These are phyloP conservation scores for Amphiprion percula DNA, from an alignment of 2,113 vertebrate genomes.

Conservation along the genomic window DNA sequence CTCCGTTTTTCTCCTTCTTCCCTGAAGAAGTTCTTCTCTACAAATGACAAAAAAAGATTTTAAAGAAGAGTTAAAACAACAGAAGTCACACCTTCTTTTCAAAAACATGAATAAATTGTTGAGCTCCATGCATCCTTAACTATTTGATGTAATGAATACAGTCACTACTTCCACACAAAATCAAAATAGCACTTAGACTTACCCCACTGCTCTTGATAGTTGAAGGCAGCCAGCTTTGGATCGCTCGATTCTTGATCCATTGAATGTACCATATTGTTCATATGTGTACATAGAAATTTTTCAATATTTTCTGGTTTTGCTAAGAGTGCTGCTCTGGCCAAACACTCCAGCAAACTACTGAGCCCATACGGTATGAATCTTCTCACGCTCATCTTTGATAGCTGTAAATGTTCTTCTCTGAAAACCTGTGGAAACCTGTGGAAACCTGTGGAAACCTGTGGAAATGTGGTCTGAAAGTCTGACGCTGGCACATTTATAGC, in stretches of 20 bases:
- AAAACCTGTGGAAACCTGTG: not conserved
- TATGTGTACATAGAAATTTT: not conserved
- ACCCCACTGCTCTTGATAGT: slow-evolving; percentile 20
- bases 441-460: no score
- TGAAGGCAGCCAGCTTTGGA: not conserved
- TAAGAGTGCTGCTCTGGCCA: slow-evolving; percentile 17
- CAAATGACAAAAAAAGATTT: not conserved
- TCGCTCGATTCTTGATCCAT: not conserved
- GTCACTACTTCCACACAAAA: no score
- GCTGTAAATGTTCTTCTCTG: not conserved
- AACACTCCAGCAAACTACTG: slow-evolving; percentile 11
- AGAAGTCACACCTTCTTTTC: no score
- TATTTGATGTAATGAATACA: no score
- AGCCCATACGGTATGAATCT: not conserved
- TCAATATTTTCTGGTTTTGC: slow-evolving; percentile 13
- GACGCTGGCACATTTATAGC: no score
- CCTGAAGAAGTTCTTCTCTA: slow-evolving; percentile 1
- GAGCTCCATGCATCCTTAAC: no score
- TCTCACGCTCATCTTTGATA: not conserved
- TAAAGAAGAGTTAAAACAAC: no score
- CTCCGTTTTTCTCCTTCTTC: no score
- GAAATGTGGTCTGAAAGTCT: not conserved
- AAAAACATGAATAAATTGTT: no score
- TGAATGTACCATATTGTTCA: not conserved
- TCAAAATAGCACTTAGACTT: not conserved